Base-by-base conservation (phyloP, 2,888 invertebrate species). In the Deroplatys truncata region DNA sequence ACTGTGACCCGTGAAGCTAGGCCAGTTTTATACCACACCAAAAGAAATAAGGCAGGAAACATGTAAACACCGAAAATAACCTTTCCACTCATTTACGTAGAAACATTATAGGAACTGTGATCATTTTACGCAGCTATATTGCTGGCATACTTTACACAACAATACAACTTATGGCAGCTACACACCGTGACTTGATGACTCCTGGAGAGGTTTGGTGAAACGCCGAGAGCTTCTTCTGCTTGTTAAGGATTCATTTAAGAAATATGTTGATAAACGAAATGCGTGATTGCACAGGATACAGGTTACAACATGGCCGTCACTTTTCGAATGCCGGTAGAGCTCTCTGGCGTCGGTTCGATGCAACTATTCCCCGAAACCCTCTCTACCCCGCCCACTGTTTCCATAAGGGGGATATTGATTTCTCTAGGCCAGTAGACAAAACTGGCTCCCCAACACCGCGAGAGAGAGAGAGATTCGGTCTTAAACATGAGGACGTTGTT, bases 291-390 rank as follows among this genome's bases (percentile, higher is more conserved):
- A n/a, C 35, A 35, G n/a, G 82, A 82, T n/a, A 87, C 83, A 88
- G 72, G 85, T 85, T 89, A 85, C 89, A 89, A 89, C 72, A 82
- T 85, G 84, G 89, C 85, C 82, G 89, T 35, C 85, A 82, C 31
- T 72, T 31, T 35, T n/a, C 28, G 29, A 89, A 84, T 85, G 82
- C 35, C 56, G 31, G 20, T n/a, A 85, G 85, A 85, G 89, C 82
- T 25, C 89, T 85, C 89, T 89, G 56, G 89, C 82, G 89, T 82
- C 20, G 85, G 29, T 83, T 87, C 87, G 43, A 49, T 82, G 83
- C 35, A 87, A 87, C 87, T 87, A 82, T 31, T 16, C 82, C 87
- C 28, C 86, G 20, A 72, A 72, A 72, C 72, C 87, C 82, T 82
- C 31, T 82, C 87, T 35, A 20, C 31, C 29, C 82, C 31, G 82